Conservation (phyloP, 92 coral and sea anemone species). For the Isaurus tuberculatus region DNA sequence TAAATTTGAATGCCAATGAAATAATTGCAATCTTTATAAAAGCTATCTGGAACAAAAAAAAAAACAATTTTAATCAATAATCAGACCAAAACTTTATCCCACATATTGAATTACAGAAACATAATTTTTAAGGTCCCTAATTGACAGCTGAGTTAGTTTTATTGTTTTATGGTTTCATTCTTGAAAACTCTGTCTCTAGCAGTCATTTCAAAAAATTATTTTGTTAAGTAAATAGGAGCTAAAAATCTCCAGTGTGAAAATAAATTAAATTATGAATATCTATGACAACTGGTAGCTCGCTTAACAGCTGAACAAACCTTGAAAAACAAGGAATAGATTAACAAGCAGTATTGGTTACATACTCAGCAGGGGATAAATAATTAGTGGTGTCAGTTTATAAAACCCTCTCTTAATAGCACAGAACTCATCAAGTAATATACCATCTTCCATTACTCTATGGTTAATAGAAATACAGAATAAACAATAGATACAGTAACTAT, state of each 20-base stretch:
- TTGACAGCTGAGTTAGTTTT: not conserved
- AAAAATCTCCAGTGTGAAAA: not conserved
- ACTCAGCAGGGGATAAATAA: conserved; percentile 17
- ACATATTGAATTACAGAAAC: no score
- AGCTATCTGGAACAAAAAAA: no score
- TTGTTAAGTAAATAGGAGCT: not conserved
- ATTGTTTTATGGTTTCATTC: no score
- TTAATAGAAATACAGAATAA: not conserved
- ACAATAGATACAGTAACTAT: not conserved
- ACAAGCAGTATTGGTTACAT: conserved; percentile 3
- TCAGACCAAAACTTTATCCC: no score
- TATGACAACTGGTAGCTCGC: not conserved
- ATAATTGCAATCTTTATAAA: no score
- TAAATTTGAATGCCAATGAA: no score
- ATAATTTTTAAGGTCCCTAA: not conserved
- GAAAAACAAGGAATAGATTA: conserved; percentile 2
- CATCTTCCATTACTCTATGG: not conserved
- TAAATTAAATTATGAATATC: not conserved
- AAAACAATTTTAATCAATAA: not conserved
- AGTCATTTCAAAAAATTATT: not conserved
- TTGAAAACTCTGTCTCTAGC: not conserved
- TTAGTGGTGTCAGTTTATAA: not conserved
- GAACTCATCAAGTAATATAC: not conserved
- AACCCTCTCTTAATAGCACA: not conserved
- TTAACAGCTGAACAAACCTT: not conserved